A percentile compares a stretch with the other conserved stretches of the same genome.
Evolutionary conservation across 2,888 invertebrate genomes (phyloP).

Genomic region (Pantelozetes paolii): DNA sequence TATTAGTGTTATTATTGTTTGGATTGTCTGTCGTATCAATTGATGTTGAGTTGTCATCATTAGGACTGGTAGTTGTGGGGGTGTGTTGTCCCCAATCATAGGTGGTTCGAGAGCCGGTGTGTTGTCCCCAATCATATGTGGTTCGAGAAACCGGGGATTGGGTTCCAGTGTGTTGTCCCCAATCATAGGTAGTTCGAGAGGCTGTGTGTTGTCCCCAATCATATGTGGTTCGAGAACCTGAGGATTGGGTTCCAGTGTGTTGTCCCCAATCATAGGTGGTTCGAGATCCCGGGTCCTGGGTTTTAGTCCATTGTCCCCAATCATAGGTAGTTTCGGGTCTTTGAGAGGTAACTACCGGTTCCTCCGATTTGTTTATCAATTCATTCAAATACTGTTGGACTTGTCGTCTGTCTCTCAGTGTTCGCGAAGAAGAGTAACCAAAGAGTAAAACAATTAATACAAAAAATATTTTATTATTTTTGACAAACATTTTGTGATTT

Average conservation of each 20-base stretch:
- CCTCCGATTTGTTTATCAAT: no score
- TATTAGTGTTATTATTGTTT: not conserved
- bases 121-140: conserved; percentile 36
- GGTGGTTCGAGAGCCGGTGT: conserved; percentile 19
- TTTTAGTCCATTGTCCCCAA: not conserved
- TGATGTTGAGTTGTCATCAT: not conserved
- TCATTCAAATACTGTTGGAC: no score
- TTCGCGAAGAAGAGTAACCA: no score
- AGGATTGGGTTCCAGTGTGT: not conserved
- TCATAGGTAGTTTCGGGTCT: not conserved
- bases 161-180: conserved; percentile 36
- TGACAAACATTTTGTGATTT: no score
- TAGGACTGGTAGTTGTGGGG: not conserved
- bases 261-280: conserved; percentile 37
- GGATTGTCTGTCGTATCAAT: conserved; percentile 6
- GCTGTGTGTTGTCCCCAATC: conserved; percentile 33
- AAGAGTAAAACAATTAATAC: no score
- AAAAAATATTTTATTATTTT: no score
- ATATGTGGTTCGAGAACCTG: conserved; percentile 31
- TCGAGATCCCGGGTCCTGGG: not conserved
- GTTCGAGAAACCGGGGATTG: not conserved
- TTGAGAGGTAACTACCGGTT: no score
- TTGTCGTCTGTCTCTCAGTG: no score
- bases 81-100: conserved; percentile 19
- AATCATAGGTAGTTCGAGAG: conserved; percentile 30